phyloP scores from a whole-genome alignment of 2,797 vertebrate genomes.

The Psittacula derbiana region DNA sequence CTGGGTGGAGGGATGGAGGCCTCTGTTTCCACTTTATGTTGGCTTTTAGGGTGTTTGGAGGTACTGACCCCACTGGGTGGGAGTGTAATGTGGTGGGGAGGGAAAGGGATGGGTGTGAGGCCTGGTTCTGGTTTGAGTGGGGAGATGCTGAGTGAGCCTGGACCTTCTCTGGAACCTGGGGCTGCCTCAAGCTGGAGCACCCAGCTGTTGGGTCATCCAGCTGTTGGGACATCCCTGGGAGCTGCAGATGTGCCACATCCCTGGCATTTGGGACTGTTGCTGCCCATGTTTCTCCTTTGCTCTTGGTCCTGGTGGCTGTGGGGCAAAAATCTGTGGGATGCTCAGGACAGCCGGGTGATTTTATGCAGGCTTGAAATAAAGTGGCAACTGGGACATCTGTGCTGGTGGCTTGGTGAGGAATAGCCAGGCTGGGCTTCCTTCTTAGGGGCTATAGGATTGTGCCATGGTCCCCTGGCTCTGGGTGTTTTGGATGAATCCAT shows the following conservation, averaged over 20 bases:
- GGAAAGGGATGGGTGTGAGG: too few species aligned
- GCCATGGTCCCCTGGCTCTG: neutral
- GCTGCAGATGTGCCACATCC: neutral
- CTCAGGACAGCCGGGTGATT: neutral
- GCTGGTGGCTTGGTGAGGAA: neutral
- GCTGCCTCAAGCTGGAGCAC: neutral
- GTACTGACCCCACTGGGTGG: neutral
- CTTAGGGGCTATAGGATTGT: accelerated
- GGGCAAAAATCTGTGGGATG: neutral
- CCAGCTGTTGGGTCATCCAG: neutral
- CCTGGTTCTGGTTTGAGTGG: accelerated
- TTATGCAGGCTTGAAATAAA: neutral
- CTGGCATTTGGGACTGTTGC: accelerated
- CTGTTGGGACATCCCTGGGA: neutral
- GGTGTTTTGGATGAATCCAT: accelerated
- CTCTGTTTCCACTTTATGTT: neutral
- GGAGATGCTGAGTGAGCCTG: neutral
- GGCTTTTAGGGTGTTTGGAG: neutral
- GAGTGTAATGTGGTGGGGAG: accelerated
- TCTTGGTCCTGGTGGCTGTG: neutral
- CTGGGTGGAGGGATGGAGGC: neutral
- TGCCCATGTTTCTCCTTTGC: accelerated
- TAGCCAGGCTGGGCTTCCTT: neutral
- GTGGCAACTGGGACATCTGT: accelerated
- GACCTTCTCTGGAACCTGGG: neutral